Percentiles rank a stretch among this genome's conserved stretches.
Conservation (phyloP, 2,888 invertebrate species). For the Tineola bisselliella region DNA sequence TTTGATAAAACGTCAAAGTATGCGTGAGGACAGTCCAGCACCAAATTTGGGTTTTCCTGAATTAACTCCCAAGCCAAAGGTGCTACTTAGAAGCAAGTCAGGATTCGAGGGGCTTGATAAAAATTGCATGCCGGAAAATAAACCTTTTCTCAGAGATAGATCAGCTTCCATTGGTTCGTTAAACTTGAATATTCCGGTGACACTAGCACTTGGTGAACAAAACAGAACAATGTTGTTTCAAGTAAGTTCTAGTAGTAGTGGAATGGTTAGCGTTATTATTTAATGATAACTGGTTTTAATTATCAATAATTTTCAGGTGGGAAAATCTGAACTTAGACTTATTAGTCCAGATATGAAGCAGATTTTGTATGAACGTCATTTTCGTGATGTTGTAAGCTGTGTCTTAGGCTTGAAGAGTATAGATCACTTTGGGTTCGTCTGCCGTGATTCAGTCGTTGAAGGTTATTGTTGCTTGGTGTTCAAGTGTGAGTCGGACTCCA, state of each 20-base stretch:
- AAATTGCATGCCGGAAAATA: slow-evolving; percentile 40
- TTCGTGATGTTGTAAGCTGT: slow-evolving; percentile 89
- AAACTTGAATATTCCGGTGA: slow-evolving; percentile 50
- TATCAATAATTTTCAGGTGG: slow-evolving; percentile 69
- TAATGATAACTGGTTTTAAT: neutral
- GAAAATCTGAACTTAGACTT: slow-evolving; percentile 84
- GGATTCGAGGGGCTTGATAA: slow-evolving; percentile 20
- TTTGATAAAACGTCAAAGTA: slow-evolving; percentile 8
- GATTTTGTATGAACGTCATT: slow-evolving; percentile 84
- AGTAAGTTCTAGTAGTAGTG: slow-evolving; percentile 47
- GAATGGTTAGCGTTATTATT: too few species aligned
- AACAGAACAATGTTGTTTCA: slow-evolving; percentile 95
- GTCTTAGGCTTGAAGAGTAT: slow-evolving; percentile 82
- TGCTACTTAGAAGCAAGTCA: slow-evolving; percentile 17
- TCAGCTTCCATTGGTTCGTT: slow-evolving; percentile 72
- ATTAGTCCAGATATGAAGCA: slow-evolving; percentile 95
- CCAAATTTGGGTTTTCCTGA: slow-evolving; percentile 38
- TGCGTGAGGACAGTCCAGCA: slow-evolving; percentile 13
- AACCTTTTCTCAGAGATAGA: slow-evolving; percentile 60
- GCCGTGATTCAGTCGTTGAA: slow-evolving; percentile 74
- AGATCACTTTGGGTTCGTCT: slow-evolving; percentile 95
- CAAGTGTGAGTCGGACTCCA: slow-evolving; percentile 86
- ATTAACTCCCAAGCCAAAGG: slow-evolving; percentile 27
- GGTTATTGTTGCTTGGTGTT: slow-evolving; percentile 81
- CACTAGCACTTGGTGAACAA: slow-evolving; percentile 71